Evolutionary conservation across 2,797 vertebrate species (phyloP), one percentile per base, ranked within the genome.

Genomic region (Molossus alvarezi): DNA sequence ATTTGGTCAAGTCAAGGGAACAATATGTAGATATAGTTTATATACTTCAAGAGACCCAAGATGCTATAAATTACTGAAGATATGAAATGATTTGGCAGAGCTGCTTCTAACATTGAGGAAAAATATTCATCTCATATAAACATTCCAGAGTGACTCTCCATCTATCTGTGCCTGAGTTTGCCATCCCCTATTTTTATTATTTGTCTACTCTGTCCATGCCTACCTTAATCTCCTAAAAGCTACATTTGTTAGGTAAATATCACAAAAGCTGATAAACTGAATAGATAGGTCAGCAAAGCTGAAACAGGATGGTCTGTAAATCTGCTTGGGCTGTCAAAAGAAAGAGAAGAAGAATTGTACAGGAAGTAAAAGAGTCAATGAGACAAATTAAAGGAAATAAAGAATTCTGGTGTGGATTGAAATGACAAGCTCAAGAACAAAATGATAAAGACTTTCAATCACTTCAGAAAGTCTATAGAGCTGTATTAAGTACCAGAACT

Each of bases 341-440:
- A 71, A 90, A 96, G 75, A 89, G 73, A 96, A 96, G 95, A 97
- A 96, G 87, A 91, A 97, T 95, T 87, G 57, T 90, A 21, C 89
- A 95, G 95, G 95, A 97, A 97, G 97, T 76, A 90, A 91, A 96
- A 91, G 79, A 97, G 95, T 91, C 96, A 93, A 96, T 92, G 97
- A 96, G 96, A 97, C 95, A 97, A 97, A 95, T 97, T 95, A 96
- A 96, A 96, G 97, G 95, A 97, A 97, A 97, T 97, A 97, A 97
- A 94, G 96, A 96, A 97, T 93, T 97, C 92, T 97, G 86, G 73
- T 96, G 91, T 88, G 92, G 91, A 80, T 80, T 95, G 94, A 98
- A 95, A 94, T 96, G 97, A 97, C 95, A 96, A 95, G 96, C 88
- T 91, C 83, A 96, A 91, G 97, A 97, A 97, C 72, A 94, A 98